Conservation (phyloP, 2,888 invertebrate genomes). For the Idaea dimidiata region DNA sequence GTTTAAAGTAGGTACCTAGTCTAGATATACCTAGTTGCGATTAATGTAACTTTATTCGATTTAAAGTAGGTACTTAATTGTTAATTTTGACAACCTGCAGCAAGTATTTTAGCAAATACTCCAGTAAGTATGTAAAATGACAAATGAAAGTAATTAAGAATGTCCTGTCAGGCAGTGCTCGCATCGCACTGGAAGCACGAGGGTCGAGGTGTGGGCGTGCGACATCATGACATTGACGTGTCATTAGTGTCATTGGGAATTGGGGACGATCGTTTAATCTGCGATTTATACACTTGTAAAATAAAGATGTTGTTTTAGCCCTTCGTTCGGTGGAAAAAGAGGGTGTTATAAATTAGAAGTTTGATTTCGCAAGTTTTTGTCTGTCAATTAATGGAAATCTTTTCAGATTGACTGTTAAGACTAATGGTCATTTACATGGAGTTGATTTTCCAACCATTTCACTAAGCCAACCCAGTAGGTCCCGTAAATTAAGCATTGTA, state of each 20-base stretch:
- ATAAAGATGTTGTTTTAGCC: constrained; percentile 2
- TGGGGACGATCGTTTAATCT: constrained; percentile 8
- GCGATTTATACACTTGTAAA: constrained; percentile 7
- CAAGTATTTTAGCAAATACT: no score
- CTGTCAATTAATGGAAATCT: background rate
- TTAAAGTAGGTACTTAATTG: no score
- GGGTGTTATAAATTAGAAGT: constrained; percentile 6
- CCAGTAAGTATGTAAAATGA: constrained; percentile 5
- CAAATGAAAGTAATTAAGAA: constrained; percentile 40
- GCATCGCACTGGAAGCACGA: constrained; percentile 28
- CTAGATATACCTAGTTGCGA: no score
- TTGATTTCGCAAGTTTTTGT: background rate
- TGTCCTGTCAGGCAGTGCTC: constrained; percentile 36
- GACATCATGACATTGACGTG: constrained; percentile 57
- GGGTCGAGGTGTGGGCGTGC: constrained; percentile 36
- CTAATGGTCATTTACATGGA: background rate
- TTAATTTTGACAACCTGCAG: no score
- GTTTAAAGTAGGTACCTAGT: no score
- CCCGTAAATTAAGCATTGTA: no score
- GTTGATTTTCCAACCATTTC: background rate
- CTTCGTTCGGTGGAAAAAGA: constrained; percentile 7
- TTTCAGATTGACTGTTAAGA: background rate
- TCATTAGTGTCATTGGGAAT: constrained; percentile 52
- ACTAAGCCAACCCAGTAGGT: no score
- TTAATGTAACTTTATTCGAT: no score